Base-by-base conservation (phyloP, 2,797 vertebrate genomes). In the Dendrocincla fuliginosa region DNA sequence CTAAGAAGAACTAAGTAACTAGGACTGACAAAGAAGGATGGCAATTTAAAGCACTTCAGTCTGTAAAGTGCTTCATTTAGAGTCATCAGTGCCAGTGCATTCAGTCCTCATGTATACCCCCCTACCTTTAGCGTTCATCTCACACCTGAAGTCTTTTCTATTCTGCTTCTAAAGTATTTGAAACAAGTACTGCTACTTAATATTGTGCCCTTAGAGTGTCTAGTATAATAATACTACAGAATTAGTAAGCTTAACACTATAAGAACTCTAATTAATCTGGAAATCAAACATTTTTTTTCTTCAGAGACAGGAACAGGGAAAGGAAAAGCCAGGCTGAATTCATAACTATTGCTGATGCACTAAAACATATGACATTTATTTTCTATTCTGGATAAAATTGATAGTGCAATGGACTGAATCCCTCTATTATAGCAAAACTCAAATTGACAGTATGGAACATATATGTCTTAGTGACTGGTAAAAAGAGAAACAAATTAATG, bases 21-120 rank as follows among this genome's bases (percentile, higher is more conserved):
- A 68, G 52, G 61, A 65, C 57, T 90, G 90, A 94, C 42, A 89
- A 77, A 87, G 93, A 76, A 50, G 65, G 79, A 30, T 83, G 42
- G 19, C 64, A 87, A 87, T 55, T 83, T 89, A 60, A 90, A 87
- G 49, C 74, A 89, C 70, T 94, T 76, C 68, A 63, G 28, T 73
- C 93, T 53, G 24, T 55, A 50, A 85, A 92, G 56, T 39, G 53
- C 46, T 95, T 90, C 63, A 75, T 90, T 95, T 91, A 74, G 63
- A 94, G 42, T 35, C 56, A 94, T 90, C 83, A 91, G 27, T 80
- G 73, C 50, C 78, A 86, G 55, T 24, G 23, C 47, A 69, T 37
- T 73, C 63, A 71, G 68, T n/a, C 35, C 33, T 70, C 44, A 19
- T 19, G 5, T 30, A 16, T 19, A 77, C 1, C 9, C 11, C 13